A percentile compares a stretch with the other conserved stretches of the same genome.
Evolutionary conservation across 1,140 invertebrate genomes (phyloP).

Genomic region (Diabrotica undecimpunctata): DNA sequence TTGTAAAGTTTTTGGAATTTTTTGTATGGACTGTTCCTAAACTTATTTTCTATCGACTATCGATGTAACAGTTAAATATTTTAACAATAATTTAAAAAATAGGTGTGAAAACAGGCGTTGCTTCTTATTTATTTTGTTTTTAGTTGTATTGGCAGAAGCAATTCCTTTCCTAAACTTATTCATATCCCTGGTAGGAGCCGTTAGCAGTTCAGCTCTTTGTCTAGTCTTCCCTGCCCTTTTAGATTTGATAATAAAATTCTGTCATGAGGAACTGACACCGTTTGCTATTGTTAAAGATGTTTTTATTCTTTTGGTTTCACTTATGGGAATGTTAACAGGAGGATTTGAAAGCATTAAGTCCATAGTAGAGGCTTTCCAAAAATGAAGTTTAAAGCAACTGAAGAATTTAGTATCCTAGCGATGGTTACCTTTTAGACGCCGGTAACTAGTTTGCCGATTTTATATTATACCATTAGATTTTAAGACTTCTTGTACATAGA

Average conservation of each 20-base stretch:
- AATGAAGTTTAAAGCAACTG: not conserved
- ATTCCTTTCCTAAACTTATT: constrained; percentile 82
- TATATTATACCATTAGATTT: too few relatives aligned
- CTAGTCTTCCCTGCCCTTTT: constrained; percentile 86
- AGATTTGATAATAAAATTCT: constrained; percentile 63
- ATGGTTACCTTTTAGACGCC: too few relatives aligned
- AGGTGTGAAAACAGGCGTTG: too few relatives aligned
- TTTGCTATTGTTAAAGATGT: constrained; percentile 62
- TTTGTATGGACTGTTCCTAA: too few relatives aligned
- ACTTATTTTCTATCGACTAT: too few relatives aligned
- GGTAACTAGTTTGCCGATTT: too few relatives aligned
- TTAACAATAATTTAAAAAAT: too few relatives aligned
- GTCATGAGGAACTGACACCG: constrained; percentile 45
- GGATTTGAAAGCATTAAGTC: constrained; percentile 66
- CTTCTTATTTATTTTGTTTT: constrained; percentile 55
- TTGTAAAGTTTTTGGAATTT: too few relatives aligned
- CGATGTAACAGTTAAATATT: too few relatives aligned
- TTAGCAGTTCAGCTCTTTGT: constrained; percentile 79
- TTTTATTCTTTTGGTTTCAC: constrained; percentile 64
- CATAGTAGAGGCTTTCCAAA: constrained; percentile 51
- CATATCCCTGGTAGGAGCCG: constrained; percentile 85
- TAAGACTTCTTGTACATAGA: too few relatives aligned
- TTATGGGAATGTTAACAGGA: constrained; percentile 67
- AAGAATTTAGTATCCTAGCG: too few relatives aligned
- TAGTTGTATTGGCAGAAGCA: constrained; percentile 73